Conservation (phyloP, 1,140 invertebrate species). For the Penaeus indicus region DNA sequence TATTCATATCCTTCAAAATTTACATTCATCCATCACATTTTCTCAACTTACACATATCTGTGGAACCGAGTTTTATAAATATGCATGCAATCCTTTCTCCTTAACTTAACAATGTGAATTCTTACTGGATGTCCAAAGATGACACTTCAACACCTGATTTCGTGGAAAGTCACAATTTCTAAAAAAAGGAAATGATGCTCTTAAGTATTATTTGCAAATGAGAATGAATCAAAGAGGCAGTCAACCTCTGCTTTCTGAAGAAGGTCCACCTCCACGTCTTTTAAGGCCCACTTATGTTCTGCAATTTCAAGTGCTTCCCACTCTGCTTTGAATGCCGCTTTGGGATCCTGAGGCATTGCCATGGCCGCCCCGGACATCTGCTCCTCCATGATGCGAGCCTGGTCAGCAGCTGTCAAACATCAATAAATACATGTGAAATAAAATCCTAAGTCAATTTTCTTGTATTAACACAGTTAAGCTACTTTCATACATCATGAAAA, state of each 20-base stretch:
- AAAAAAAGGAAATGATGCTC: background rate
- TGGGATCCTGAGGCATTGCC: constrained; percentile 97
- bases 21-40: too few relatives aligned
- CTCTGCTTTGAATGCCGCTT: constrained; percentile 98
- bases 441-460: background rate
- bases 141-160: too few relatives aligned
- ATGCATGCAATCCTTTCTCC: too few relatives aligned
- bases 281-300: constrained; percentile 91
- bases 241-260: constrained; percentile 56
- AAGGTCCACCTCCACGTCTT: constrained; percentile 62
- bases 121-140: too few relatives aligned
- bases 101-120: too few relatives aligned
- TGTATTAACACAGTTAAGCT: too few relatives aligned
- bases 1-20: too few relatives aligned
- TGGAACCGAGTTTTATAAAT: too few relatives aligned
- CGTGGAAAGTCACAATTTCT: background rate
- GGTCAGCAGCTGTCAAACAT: constrained; percentile 83
- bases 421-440: constrained; percentile 3
- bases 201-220: constrained; percentile 19
- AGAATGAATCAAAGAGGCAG: constrained; percentile 23
- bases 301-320: constrained; percentile 99
- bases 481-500: too few relatives aligned
- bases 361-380: constrained; percentile 98
- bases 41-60: too few relatives aligned
- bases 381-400: constrained; percentile 96